Evolutionary conservation across 1,140 invertebrate genomes (phyloP).

Genomic region (Melitaea cinxia): DNA sequence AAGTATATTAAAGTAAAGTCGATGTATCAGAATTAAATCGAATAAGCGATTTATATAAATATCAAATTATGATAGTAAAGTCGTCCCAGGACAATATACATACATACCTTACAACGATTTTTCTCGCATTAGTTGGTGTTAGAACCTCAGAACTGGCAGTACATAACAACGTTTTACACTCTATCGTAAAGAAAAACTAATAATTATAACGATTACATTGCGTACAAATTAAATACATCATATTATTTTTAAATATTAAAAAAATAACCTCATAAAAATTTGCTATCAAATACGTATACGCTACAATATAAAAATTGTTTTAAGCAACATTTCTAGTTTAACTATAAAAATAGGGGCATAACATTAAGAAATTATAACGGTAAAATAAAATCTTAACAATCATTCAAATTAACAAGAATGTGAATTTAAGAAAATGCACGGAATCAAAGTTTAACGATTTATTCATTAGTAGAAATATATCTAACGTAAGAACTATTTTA

Average conservation of each 20-base stretch:
- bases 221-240: slow-evolving; percentile 54
- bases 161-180: slow-evolving; percentile 67
- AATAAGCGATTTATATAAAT: slow-evolving; percentile 28
- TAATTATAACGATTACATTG: slow-evolving; percentile 58
- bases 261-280: slow-evolving; percentile 68
- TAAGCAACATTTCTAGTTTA: slow-evolving; percentile 57
- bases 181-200: slow-evolving; percentile 60
- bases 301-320: slow-evolving; percentile 52
- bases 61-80: slow-evolving; percentile 30
- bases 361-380: slow-evolving; percentile 19
- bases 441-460: slow-evolving; percentile 12
- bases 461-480: slow-evolving; percentile 1
- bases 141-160: slow-evolving; percentile 76
- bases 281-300: slow-evolving; percentile 64
- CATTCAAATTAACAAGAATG: slow-evolving; percentile 9
- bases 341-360: slow-evolving; percentile 30
- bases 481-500: not conserved
- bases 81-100: slow-evolving; percentile 41
- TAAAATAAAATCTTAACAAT: slow-evolving; percentile 12
- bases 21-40: slow-evolving; percentile 23
- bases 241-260: slow-evolving; percentile 46
- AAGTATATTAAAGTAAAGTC: slow-evolving; percentile 18
- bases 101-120: slow-evolving; percentile 49
- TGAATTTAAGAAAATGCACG: not conserved
- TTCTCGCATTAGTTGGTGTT: slow-evolving; percentile 64